phyloP scores from a whole-genome alignment of 2,797 vertebrate species.

The Pelochelys cantorii region DNA sequence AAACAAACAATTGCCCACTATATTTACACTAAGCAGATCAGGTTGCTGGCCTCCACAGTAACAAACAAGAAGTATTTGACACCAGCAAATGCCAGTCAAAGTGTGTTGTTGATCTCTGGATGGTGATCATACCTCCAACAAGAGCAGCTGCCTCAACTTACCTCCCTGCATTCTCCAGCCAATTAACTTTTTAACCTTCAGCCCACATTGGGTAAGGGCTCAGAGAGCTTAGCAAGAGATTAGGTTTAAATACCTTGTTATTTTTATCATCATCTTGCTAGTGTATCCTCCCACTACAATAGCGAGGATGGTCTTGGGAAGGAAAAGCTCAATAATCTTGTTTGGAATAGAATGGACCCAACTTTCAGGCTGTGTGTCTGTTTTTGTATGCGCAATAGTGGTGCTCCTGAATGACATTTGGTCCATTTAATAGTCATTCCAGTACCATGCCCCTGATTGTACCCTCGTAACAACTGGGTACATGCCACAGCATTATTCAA shows the following conservation, averaged over 20 bases:
- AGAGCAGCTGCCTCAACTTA: slow-evolving; percentile 45
- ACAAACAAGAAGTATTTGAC: slow-evolving; percentile 27
- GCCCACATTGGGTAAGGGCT: slow-evolving; percentile 45
- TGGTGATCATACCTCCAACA: slow-evolving; percentile 22
- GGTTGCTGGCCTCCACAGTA: neutral
- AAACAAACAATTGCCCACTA: neutral
- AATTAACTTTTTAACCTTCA: slow-evolving; percentile 6
- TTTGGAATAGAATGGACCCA: neutral
- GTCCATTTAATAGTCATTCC: neutral
- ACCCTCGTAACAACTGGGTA: neutral
- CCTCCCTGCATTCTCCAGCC: neutral
- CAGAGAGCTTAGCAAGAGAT: slow-evolving; percentile 70
- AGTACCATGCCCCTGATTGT: neutral
- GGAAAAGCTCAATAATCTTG: neutral
- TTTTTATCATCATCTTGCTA: slow-evolving; percentile 64
- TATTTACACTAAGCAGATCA: slow-evolving; percentile 1
- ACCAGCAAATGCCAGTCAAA: slow-evolving; percentile 1
- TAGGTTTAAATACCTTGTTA: slow-evolving; percentile 68
- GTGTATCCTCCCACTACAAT: slow-evolving; percentile 17
- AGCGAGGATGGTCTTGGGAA: neutral
- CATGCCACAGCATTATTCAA: neutral
- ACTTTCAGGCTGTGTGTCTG: slow-evolving; percentile 20
- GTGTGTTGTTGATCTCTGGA: neutral
- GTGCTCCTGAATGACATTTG: neutral
- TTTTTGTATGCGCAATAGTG: neutral